Percentiles rank a stretch among this genome's conserved stretches.
Evolutionary conservation across 2,797 vertebrate genomes (phyloP).

Genomic region (Gymnodraco acuticeps): DNA sequence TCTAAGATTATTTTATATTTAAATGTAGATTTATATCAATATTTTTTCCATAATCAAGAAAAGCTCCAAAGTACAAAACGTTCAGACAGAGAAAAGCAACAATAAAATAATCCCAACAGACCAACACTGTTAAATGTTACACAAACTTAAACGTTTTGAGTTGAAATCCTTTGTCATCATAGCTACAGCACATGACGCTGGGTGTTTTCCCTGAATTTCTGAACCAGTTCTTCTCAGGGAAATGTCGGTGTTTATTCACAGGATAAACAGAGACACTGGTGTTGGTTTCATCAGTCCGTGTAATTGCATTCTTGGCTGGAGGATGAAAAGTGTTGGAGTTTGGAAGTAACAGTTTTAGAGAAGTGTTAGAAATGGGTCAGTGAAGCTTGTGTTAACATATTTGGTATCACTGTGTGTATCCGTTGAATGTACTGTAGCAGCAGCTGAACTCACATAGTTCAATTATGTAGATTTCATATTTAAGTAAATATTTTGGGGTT

Average conservation of each 20-base stretch:
- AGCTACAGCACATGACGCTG: neutral
- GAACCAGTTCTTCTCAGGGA: too few relatives aligned
- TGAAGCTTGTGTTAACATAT: constrained; percentile 35
- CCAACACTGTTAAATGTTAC: neutral
- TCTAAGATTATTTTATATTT: neutral
- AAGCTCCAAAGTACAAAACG: too few relatives aligned
- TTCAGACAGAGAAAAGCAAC: neutral
- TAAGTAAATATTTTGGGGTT: too few relatives aligned
- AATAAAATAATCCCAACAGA: too few relatives aligned
- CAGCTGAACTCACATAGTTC: too few relatives aligned
- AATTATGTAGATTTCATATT: too few relatives aligned
- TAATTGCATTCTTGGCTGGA: constrained; percentile 52
- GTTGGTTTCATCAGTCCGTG: constrained; percentile 24
- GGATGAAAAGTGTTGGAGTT: neutral
- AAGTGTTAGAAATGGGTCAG: constrained; percentile 39
- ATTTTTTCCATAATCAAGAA: too few relatives aligned
- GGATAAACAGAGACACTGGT: constrained; percentile 43
- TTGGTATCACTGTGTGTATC: neutral
- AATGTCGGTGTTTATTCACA: constrained; percentile 47
- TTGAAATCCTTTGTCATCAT: neutral
- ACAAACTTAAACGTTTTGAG: neutral
- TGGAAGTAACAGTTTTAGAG: constrained; percentile 17
- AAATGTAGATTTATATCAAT: neutral
- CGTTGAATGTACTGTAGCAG: too few relatives aligned
- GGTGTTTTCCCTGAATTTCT: neutral